phyloP scores from a whole-genome alignment of 1,140 invertebrate species.

The Drosophila nasuta region DNA sequence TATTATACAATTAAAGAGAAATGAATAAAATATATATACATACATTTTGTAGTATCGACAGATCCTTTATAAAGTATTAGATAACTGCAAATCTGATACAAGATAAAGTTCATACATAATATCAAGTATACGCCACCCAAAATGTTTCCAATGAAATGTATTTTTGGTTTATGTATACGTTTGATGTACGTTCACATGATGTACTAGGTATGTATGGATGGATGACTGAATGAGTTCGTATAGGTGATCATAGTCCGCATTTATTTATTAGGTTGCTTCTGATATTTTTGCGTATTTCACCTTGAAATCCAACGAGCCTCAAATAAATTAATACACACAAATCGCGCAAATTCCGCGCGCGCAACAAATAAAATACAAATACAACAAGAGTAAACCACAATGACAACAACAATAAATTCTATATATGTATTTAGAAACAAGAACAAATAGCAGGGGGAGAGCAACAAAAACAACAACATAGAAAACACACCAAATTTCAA shows the following conservation, averaged over 20 bases:
- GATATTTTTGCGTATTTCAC: constrained; percentile 75
- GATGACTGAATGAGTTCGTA: too few relatives aligned
- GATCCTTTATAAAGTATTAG: too few relatives aligned
- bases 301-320: constrained; percentile 76
- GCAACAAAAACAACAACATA: constrained; percentile 44
- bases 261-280: constrained; percentile 21
- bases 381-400: constrained; percentile 24
- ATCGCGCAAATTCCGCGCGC: constrained; percentile 51
- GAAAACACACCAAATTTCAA: constrained; percentile 53
- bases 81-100: too few relatives aligned
- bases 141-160: too few relatives aligned
- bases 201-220: neutral
- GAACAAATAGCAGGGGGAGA: constrained; percentile 56
- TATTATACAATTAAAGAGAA: too few relatives aligned
- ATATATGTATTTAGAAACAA: constrained; percentile 49
- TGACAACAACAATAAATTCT: constrained; percentile 1
- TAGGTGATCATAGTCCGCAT: constrained; percentile 10
- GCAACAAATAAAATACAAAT: constrained; percentile 62
- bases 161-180: neutral
- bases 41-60: too few relatives aligned
- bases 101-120: too few relatives aligned
- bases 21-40: too few relatives aligned
- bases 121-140: neutral
- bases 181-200: neutral
- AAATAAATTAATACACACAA: constrained; percentile 77